Percentiles rank a stretch among this genome's conserved stretches.
Conservation (phyloP, 2,888 invertebrate species). For the Entomobrya proxima region DNA sequence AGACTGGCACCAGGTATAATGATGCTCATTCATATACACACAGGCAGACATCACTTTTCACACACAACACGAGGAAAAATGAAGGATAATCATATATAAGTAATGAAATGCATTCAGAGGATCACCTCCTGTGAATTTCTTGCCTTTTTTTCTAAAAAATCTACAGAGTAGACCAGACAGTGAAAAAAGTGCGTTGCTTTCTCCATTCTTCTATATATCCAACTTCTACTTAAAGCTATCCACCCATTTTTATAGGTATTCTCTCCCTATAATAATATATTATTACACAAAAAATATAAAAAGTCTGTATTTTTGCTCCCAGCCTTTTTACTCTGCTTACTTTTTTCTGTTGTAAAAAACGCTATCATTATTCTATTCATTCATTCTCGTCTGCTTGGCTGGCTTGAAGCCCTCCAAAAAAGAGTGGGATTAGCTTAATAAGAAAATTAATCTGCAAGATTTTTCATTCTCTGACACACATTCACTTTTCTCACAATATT, state of each 20-base stretch:
- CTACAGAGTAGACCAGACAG: not conserved
- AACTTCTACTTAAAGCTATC: not conserved
- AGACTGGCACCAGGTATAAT: slow-evolving; percentile 53
- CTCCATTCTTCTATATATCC: not conserved
- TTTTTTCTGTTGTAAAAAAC: not conserved
- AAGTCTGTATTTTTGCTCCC: not conserved
- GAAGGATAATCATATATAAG: slow-evolving; percentile 22
- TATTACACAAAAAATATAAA: not conserved
- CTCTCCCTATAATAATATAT: slow-evolving; percentile 16
- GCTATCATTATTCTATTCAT: slow-evolving; percentile 27
- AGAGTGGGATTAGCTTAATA: slow-evolving; percentile 71
- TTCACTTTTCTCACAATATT: slow-evolving; percentile 70
- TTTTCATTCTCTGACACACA: slow-evolving; percentile 69
- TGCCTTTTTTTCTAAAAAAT: not conserved
- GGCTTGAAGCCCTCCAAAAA: not conserved
- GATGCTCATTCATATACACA: slow-evolving; percentile 40
- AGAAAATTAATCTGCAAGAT: slow-evolving; percentile 71
- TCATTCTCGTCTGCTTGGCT: not conserved
- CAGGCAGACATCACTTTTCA: not conserved
- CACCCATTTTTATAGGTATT: not conserved
- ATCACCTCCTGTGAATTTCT: not conserved
- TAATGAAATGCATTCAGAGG: slow-evolving; percentile 45
- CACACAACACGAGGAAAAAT: slow-evolving; percentile 20
- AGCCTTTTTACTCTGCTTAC: not conserved
- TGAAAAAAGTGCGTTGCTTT: slow-evolving; percentile 16